Conservation (phyloP, 2,888 invertebrate species). For the Acanthosepion lycidas region DNA sequence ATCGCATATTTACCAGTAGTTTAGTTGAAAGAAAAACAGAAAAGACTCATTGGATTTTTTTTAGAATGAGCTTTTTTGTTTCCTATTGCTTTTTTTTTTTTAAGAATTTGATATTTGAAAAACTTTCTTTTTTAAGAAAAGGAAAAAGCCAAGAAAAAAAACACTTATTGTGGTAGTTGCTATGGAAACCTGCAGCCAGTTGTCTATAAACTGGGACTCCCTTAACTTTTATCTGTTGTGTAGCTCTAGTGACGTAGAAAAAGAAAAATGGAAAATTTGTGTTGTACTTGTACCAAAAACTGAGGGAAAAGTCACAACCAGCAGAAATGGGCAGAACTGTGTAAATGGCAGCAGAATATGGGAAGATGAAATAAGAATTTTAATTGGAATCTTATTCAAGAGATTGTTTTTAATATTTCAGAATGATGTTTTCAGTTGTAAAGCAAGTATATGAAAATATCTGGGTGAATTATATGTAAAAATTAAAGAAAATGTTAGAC, state of each 20-base stretch:
- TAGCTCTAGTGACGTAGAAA: not conserved
- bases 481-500: no score
- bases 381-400: not conserved
- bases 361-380: not conserved
- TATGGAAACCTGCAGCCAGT: conserved; percentile 12
- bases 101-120: not conserved
- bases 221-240: conserved; percentile 1
- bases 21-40: not conserved
- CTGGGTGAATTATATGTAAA: no score
- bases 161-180: conserved; percentile 33
- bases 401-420: not conserved
- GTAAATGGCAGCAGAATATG: not conserved
- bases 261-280: not conserved
- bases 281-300: not conserved
- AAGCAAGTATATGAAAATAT: conserved; percentile 21
- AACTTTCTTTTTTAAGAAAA: no score
- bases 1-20: conserved; percentile 1
- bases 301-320: not conserved
- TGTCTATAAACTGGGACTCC: not conserved
- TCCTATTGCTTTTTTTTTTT: not conserved
- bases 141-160: not conserved
- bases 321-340: not conserved
- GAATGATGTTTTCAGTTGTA: not conserved
- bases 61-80: not conserved
- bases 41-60: not conserved